Evolutionary conservation across 1,140 invertebrate genomes (phyloP), one percentile per base, ranked within the genome.

Genomic region (Hylaeus anthracinus): DNA sequence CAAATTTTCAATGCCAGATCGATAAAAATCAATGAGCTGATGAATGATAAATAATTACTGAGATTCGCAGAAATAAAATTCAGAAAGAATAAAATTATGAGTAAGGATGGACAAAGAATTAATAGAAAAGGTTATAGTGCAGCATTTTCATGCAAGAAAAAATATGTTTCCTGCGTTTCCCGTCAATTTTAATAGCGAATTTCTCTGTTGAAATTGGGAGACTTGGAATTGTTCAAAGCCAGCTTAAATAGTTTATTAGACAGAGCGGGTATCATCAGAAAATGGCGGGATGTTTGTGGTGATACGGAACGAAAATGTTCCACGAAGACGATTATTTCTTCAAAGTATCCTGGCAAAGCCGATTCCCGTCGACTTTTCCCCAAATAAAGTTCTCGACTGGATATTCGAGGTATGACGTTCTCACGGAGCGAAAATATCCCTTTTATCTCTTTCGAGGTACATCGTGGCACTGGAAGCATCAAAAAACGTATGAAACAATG

Each of bases 171-270:
- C 26, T 26, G 26, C 26, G 26, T 26, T 26, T 26, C 0, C 26
- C 26, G 26, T 26, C 26, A 26, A 26, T 26, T 26, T 26, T 26
- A 26, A 26, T 26, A 26, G 26, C 26, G 26, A 26, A 26, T 26
- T 26, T 26, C 26, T 26, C 26, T 26, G 26, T 26, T 26, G 26
- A 26, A 26, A 26, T 65, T 43, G n/a, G 61, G 39, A 55, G 8
- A n/a, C 51, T 45, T 65, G 37, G 41, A 65, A 45, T 65, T 45
- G 9, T 12, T 1, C 3, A 39, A 26, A 56, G 51, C 65, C 14
- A n/a, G 53, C 53, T 76, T 72, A 72, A 81, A 63, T 64, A 69
- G 69, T 55, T 82, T 84, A 77, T 84, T 81, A 69, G 56, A 12
- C 61, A 39, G 63, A 39, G 41, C 56, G 67, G 72, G 56, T 65